Evolutionary conservation across 2,888 invertebrate species (phyloP).

Genomic region (Tenthredo mesomela): DNA sequence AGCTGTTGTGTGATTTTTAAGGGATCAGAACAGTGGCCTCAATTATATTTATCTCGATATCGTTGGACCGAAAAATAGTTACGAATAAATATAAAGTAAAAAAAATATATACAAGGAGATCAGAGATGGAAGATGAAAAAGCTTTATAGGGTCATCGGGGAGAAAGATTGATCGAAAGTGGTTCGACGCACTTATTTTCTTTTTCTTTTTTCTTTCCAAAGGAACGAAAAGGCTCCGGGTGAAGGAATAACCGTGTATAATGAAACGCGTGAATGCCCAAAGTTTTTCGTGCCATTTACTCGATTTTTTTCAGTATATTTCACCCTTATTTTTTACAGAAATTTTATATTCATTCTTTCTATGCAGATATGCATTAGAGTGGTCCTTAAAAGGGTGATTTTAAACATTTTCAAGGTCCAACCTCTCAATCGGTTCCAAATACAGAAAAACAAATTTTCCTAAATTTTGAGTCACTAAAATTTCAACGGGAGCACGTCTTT

Average conservation of each 20-base stretch:
- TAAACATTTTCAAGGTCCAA: too few relatives aligned
- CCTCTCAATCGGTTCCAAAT: too few relatives aligned
- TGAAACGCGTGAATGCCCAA: constrained; percentile 16
- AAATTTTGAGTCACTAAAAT: too few relatives aligned
- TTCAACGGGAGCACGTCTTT: too few relatives aligned
- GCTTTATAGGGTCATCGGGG: neutral
- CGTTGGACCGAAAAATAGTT: neutral
- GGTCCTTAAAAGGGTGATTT: too few relatives aligned
- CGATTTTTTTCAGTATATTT: neutral
- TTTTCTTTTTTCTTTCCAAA: neutral
- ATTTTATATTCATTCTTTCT: neutral
- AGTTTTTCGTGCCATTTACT: constrained; percentile 14
- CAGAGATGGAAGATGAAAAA: neutral
- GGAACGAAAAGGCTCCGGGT: neutral
- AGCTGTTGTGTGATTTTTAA: neutral
- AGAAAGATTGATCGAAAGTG: constrained; percentile 31
- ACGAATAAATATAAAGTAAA: neutral
- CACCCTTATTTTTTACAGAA: neutral
- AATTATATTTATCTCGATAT: neutral
- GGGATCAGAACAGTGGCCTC: neutral
- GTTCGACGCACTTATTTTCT: neutral
- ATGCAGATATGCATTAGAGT: neutral
- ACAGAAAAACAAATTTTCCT: too few relatives aligned
- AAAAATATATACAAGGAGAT: neutral
- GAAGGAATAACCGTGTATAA: constrained; percentile 20